Base-by-base conservation (phyloP, 2,113 vertebrate species). In the Sylvietta virens region DNA sequence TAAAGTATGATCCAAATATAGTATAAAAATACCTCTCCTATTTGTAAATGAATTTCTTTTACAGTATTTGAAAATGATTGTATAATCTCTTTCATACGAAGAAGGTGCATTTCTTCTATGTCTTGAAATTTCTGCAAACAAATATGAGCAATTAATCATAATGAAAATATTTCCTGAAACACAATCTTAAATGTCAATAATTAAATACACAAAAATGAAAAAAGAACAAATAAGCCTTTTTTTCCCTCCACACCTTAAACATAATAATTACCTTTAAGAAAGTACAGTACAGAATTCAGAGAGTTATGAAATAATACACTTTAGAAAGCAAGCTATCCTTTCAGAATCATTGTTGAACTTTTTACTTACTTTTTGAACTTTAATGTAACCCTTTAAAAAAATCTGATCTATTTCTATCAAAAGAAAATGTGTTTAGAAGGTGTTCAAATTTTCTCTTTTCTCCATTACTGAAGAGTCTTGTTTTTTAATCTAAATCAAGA, bases 11-110 rank as follows among this genome's bases (percentile, higher is more conserved):
- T 51, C 20, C 20, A 79, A 94, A 82, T 7, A 48, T 9, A 64
- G 83, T 15, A 84, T 33, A 85, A 94, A 94, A 98, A 98, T 97
- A 99, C 99, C 99, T 99, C 99, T 97, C 98, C 99, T 74, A 99
- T 99, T 64, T 99, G 99, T 62, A 98, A 81, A 97, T 99, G 98
- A 21, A 99, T 99, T 97, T 99, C 99, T 69, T 99, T 99, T 90
- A 99, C 97, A 37, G 98, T 99, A 96, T 98, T 98, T 76, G 98
- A 99, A 93, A 99, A 99, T 2, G 98, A 98, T 81, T 97, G 98
- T 94, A 99, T 99, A 95, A 99, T 99, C 95, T 99, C 98, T 97
- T 99, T 99, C 98, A 99, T 99, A 84, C 98, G 99, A 92, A 99
- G 91, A 66, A 99, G 98, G 97, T 99, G 99, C 66, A 95, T 98